Conservation (phyloP, 1,140 invertebrate genomes). For the Drepana arcuata region DNA sequence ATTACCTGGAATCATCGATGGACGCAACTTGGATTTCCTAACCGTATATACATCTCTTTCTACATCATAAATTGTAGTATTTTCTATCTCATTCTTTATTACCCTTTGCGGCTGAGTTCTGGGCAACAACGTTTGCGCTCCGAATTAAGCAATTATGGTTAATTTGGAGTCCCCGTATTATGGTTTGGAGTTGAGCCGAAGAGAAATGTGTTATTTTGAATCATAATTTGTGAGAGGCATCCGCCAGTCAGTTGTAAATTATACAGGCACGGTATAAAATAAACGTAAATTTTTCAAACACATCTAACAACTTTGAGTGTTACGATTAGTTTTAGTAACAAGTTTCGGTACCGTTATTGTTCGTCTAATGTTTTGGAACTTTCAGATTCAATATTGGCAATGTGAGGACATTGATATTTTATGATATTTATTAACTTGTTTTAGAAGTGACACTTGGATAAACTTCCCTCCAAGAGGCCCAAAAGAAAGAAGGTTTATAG, state of each 20-base stretch:
- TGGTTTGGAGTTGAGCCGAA: constrained; percentile 41
- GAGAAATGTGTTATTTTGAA: constrained; percentile 66
- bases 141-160: constrained; percentile 69
- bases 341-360: no score
- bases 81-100: constrained; percentile 30
- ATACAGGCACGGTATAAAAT: constrained; percentile 32
- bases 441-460: no score
- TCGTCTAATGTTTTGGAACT: no score
- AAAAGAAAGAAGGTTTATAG: no score
- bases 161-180: constrained; percentile 61
- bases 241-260: constrained; percentile 65
- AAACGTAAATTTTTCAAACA: constrained; percentile 40
- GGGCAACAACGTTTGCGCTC: constrained; percentile 55
- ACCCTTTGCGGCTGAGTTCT: constrained; percentile 40
- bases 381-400: no score
- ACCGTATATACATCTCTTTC: constrained; percentile 24
- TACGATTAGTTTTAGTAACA: no score
- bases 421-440: no score
- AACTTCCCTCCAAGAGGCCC: no score
- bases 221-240: constrained; percentile 68
- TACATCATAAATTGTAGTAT: constrained; percentile 15
- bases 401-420: no score
- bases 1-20: constrained; percentile 51
- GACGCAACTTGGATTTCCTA: no score
- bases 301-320: no score